A percentile compares a stretch with the other conserved stretches of the same genome.
Conservation (phyloP, 2,888 invertebrate species). For the Hypolimnas misippus region DNA sequence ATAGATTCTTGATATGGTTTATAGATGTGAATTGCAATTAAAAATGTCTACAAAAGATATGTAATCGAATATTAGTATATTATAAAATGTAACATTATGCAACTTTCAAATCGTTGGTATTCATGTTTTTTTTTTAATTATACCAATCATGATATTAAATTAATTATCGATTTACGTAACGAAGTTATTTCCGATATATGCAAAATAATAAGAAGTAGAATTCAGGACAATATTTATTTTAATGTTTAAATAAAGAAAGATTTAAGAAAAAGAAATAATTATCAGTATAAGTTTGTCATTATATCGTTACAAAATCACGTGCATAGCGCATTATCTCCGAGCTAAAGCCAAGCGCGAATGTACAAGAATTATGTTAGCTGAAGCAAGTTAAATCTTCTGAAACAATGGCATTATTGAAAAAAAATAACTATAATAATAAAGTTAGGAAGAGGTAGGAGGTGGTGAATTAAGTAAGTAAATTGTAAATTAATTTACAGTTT, state of each 20-base stretch:
- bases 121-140: not conserved
- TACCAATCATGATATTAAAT: not conserved
- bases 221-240: slow-evolving; percentile 27
- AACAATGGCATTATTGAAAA: not conserved
- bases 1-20: too few species aligned
- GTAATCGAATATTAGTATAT: not conserved
- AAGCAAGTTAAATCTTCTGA: not conserved
- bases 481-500: not conserved
- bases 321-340: slow-evolving; percentile 48
- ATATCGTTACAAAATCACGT: slow-evolving; percentile 63
- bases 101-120: slow-evolving; percentile 12
- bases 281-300: slow-evolving; percentile 58
- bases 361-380: not conserved
- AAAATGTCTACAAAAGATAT: not conserved
- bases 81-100: not conserved
- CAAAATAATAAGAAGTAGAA: slow-evolving; percentile 23
- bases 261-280: slow-evolving; percentile 59
- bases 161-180: slow-evolving; percentile 5
- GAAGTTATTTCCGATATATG: slow-evolving; percentile 15
- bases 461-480: too few species aligned
- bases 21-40: too few species aligned
- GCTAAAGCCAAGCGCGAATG: slow-evolving; percentile 3
- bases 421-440: not conserved
- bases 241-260: slow-evolving; percentile 30
- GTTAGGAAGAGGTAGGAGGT: too few species aligned